These are phyloP conservation scores for Brachyhypopomus gauderio DNA, from an alignment of 2,113 vertebrate species.

Conservation along the genomic window DNA sequence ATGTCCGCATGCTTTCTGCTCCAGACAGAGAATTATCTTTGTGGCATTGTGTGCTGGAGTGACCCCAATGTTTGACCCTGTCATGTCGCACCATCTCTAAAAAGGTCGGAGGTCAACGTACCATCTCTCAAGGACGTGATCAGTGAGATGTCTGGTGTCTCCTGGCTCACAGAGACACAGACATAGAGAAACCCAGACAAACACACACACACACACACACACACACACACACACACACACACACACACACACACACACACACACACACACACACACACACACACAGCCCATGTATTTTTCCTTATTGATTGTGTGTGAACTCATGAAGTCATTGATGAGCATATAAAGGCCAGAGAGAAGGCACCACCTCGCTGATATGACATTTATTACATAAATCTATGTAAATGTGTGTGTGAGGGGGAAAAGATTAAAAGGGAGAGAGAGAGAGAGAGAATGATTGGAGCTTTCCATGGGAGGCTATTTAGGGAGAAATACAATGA, in stretches of 20 bases:
- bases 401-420: too few relatives aligned
- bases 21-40: constrained; percentile 46
- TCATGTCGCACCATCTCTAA: neutral
- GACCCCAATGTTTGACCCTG: constrained; percentile 39
- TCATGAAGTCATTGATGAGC: too few relatives aligned
- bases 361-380: too few relatives aligned
- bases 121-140: constrained; percentile 4
- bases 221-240: constrained; percentile 38
- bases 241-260: constrained; percentile 11
- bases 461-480: too few relatives aligned
- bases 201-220: constrained; percentile 54
- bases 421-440: too few relatives aligned
- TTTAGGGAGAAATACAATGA: too few relatives aligned
- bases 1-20: constrained; percentile 22
- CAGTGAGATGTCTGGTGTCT: constrained; percentile 1
- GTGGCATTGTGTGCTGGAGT: constrained; percentile 26
- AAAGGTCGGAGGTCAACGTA: constrained; percentile 32
- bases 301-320: too few relatives aligned
- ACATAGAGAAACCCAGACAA: constrained; percentile 51
- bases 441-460: too few relatives aligned
- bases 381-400: too few relatives aligned
- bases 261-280: neutral
- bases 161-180: constrained; percentile 41
- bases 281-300: too few relatives aligned
- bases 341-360: too few relatives aligned